Base-by-base conservation (phyloP, 2,888 invertebrate species). In the Plagodis dolabraria region DNA sequence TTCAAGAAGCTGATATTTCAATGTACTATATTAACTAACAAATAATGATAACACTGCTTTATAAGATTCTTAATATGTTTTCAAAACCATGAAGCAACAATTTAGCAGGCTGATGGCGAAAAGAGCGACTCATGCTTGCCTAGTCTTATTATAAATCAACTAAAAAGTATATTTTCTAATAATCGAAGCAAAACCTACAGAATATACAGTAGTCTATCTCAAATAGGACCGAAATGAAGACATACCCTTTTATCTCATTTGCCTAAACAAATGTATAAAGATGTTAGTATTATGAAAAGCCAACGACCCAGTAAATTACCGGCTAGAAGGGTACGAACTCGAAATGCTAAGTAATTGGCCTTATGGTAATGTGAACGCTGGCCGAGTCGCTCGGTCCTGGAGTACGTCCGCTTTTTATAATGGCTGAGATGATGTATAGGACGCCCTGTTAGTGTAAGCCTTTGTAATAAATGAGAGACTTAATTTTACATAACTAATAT, bases 341-440 rank as follows among this genome's bases (percentile, higher is more conserved):
- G 57, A 65, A 60, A 67, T 71, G 67, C 65, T 70, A 73, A 73
- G 72, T 71, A 75, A 73, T 72, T 72, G 69, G 71, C 64, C 67
- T 69, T 72, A 75, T 75, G 73, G 48, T 73, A 75, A 73, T 73
- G 65, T 65, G 70, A 50, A 42, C 60, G 65, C 53, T 66, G 65
- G 56, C 56, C 50, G 51, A 53, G 54, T 53, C 60, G 36, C 35
- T 22, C n/a, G 7, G 22, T 11, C 46, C 53, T n/a, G 9, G 33
- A 53, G 22, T 47, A 45, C 35, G 47, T 47, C 48, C 49, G 40
- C 51, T 56, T 64, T 67, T 65, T 67, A 65, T 63, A 63, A 65
- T 62, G 47, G 53, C 46, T 38, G 22, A 53, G 51, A 67, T 67
- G 65, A 67, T 53, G 58, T 64, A 60, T 60, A 38, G 45, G 53